A percentile compares a stretch with the other conserved stretches of the same genome.
These are phyloP conservation scores for Osmoderma eremita DNA, from an alignment of 2,888 invertebrate species.

Conservation along the genomic window DNA sequence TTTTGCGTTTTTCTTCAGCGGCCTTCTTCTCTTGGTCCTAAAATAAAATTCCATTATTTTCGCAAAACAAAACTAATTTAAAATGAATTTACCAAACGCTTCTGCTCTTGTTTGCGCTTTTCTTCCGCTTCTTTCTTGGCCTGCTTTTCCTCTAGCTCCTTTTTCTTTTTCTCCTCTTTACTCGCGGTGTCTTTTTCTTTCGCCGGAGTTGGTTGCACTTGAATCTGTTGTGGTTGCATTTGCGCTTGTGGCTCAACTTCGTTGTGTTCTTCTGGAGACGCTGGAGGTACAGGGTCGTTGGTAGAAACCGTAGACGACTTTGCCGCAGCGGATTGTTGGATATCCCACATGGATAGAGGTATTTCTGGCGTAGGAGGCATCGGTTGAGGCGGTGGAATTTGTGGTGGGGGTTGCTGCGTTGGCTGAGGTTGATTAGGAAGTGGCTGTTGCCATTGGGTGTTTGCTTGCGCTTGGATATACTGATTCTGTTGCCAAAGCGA, in stretches of 20 bases:
- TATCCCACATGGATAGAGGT: conserved; percentile 60
- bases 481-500: conserved; percentile 60
- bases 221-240: conserved; percentile 38
- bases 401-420: conserved; percentile 46
- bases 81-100: conserved; percentile 55
- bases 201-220: conserved; percentile 46
- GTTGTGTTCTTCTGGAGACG: conserved; percentile 34
- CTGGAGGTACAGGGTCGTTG: conserved; percentile 28
- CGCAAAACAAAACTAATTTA: conserved; percentile 8
- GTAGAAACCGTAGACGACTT: conserved; percentile 16
- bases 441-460: conserved; percentile 53
- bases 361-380: conserved; percentile 52
- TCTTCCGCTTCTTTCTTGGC: conserved; percentile 66
- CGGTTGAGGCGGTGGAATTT: conserved; percentile 46
- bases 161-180: conserved; percentile 65
- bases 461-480: conserved; percentile 50
- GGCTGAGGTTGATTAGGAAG: conserved; percentile 48
- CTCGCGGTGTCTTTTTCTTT: conserved; percentile 60
- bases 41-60: conserved; percentile 20
- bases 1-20: conserved; percentile 66
- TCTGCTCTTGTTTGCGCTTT: conserved; percentile 65
- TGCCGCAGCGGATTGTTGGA: conserved; percentile 51
- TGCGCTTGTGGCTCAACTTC: conserved; percentile 41
- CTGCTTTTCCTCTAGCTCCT: conserved; percentile 63
- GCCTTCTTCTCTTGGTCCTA: conserved; percentile 66